Evolutionary conservation across 2,113 vertebrate genomes (phyloP), one percentile per base, ranked within the genome.

Genomic region (Laterallus jamaicensis): DNA sequence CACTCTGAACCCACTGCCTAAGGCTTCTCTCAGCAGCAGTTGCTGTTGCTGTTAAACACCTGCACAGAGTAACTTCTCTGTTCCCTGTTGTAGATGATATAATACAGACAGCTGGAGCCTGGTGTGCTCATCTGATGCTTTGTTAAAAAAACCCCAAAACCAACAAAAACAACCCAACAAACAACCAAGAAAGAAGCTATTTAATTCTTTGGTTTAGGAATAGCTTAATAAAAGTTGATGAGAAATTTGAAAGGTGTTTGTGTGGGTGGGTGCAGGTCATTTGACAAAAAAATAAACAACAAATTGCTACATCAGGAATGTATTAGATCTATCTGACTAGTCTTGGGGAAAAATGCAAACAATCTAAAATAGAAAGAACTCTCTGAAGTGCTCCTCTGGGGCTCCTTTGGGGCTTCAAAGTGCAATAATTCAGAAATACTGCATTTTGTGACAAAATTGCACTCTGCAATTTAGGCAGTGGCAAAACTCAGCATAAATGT

Each of bases 381-480:
- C 76, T 88, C 37, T 64, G 56, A 96, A 95, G 24, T 81, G 52
- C 40, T 97, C 90, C 85, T 96, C 39, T 56, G 63, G 67, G 90
- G 17, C 42, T 96, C 55, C 67, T 87, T 50, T 56, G 42, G 32
- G 60, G 28, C 47, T 78, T 93, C 86, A 77, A 91, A 93, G 73
- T 0, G 0, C 52, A 74, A 42, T 86, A 88, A 94, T 78, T 96
- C 82, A 90, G 76, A 86, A 96, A 93, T 78, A 81, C 39, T 84
- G 88, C 66, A 37, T 90, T 92, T 95, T 90, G 73, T 93, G 69
- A 75, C 64, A 86, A 93, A 97, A 90, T 60, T 83, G 80, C n/a
- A 74, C 79, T 86, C 93, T 86, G 60, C 68, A 86, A 88, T 96
- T 95, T 83, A 94, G 71, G 71, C 60, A 62, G 39, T 52, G 56